Evolutionary conservation across 2,888 invertebrate species (phyloP).

Genomic region (Campoletis raptor): DNA sequence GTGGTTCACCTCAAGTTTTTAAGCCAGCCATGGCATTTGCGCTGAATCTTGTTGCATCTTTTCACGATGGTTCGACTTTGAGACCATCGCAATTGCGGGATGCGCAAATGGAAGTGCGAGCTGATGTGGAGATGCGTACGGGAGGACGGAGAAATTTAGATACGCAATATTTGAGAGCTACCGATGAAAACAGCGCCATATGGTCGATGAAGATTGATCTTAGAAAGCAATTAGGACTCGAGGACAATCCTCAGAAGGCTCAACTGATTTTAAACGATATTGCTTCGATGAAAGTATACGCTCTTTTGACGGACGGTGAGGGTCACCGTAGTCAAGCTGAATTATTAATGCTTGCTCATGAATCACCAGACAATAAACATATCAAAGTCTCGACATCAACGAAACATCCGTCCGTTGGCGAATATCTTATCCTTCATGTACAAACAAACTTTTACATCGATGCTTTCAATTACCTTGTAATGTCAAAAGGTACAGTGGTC

Average conservation of each 20-base stretch:
- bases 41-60: conserved; percentile 92
- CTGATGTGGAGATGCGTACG: conserved; percentile 87
- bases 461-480: conserved; percentile 94
- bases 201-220: conserved; percentile 94
- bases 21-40: conserved; percentile 97
- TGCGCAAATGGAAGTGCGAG: conserved; percentile 89
- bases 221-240: conserved; percentile 88
- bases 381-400: conserved; percentile 95
- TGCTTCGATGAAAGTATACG: conserved; percentile 89
- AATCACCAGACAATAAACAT: conserved; percentile 93
- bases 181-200: conserved; percentile 90
- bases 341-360: conserved; percentile 91
- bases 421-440: conserved; percentile 97
- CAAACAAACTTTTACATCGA: conserved; percentile 96
- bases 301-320: conserved; percentile 89
- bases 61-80: conserved; percentile 95
- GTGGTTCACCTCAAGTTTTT: conserved; percentile 96
- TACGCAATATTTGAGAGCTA: conserved; percentile 87
- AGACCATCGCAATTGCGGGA: conserved; percentile 88
- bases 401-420: conserved; percentile 93
- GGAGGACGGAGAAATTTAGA: conserved; percentile 90
- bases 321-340: conserved; percentile 90
- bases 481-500: conserved; percentile 96
- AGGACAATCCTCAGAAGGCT: conserved; percentile 86
- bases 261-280: conserved; percentile 89